A percentile compares a stretch with the other conserved stretches of the same genome.
Evolutionary conservation across 2,888 invertebrate genomes (phyloP).

Genomic region (Acrocyrtus sp.): DNA sequence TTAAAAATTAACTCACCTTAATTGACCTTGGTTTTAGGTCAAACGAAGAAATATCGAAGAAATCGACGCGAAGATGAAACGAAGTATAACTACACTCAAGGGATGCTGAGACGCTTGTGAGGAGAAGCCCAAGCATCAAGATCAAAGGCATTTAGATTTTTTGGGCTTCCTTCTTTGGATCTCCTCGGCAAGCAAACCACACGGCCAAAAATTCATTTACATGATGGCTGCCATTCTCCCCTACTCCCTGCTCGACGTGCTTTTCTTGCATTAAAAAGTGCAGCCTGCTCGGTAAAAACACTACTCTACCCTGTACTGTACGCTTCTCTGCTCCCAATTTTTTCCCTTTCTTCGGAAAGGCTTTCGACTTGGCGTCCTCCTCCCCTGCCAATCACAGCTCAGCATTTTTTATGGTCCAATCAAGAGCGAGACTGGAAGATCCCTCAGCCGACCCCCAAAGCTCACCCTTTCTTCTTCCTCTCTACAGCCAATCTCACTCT

Average conservation of each 20-base stretch:
- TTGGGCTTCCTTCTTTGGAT: background rate
- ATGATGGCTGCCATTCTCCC: slow-evolving; percentile 46
- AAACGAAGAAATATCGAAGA: slow-evolving; percentile 54
- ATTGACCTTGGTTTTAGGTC: slow-evolving; percentile 50
- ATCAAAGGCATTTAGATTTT: slow-evolving; percentile 1
- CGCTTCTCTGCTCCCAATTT: background rate
- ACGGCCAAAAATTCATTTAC: slow-evolving; percentile 32
- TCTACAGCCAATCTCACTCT: slow-evolving; percentile 26
- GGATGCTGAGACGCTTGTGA: slow-evolving; percentile 56
- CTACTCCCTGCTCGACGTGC: too few relatives aligned
- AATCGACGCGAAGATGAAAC: slow-evolving; percentile 51
- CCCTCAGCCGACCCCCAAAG: slow-evolving; percentile 36
- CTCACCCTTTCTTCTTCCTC: slow-evolving; percentile 50
- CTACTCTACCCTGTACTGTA: background rate
- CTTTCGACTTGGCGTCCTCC: slow-evolving; percentile 47
- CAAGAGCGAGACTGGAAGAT: background rate
- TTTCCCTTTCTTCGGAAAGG: background rate
- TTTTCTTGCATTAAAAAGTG: slow-evolving; percentile 34
- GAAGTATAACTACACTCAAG: slow-evolving; percentile 46
- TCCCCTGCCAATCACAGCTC: slow-evolving; percentile 4
- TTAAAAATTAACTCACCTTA: slow-evolving; percentile 44
- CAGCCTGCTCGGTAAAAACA: background rate
- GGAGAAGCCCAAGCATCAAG: slow-evolving; percentile 20
- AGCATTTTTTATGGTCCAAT: slow-evolving; percentile 21
- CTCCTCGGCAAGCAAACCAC: too few relatives aligned